A percentile compares a stretch with the other conserved stretches of the same genome.
phyloP scores from a whole-genome alignment of 2,888 invertebrate genomes.

The Agonopterix arenella region DNA sequence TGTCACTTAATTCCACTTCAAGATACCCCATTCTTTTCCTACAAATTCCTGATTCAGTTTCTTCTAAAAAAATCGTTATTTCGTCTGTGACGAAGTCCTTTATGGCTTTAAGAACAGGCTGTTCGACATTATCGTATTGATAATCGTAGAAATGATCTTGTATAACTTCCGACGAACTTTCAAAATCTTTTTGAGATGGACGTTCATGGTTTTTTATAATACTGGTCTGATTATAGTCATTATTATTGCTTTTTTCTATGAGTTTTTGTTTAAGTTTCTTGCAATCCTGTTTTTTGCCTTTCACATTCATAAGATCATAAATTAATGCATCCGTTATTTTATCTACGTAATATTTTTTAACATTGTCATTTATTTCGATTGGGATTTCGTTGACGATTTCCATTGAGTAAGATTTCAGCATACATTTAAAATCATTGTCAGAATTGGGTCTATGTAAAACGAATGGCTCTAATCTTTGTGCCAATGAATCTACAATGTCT shows the following conservation, averaged over 20 bases:
- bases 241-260: not conserved
- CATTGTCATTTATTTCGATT: constrained; percentile 3
- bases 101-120: not conserved
- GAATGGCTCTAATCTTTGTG: constrained; percentile 12
- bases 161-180: not conserved
- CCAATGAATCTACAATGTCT: constrained; percentile 10
- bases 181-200: no score
- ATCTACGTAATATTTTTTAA: constrained; percentile 7
- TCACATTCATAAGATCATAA: constrained; percentile 5
- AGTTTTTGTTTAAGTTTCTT: not conserved
- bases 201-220: no score
- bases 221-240: not conserved
- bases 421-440: constrained; percentile 7
- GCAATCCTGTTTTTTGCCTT: not conserved
- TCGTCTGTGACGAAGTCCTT: constrained; percentile 2
- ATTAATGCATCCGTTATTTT: constrained; percentile 9
- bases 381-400: constrained; percentile 14
- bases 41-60: not conserved
- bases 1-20: constrained; percentile 1
- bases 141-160: no score
- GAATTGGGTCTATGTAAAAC: constrained; percentile 8
- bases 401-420: constrained; percentile 7
- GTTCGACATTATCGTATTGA: not conserved
- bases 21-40: not conserved
- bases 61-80: not conserved